These are phyloP conservation scores for Clunio marinus DNA, from an alignment of 2,888 invertebrate species.

Conservation along the genomic window DNA sequence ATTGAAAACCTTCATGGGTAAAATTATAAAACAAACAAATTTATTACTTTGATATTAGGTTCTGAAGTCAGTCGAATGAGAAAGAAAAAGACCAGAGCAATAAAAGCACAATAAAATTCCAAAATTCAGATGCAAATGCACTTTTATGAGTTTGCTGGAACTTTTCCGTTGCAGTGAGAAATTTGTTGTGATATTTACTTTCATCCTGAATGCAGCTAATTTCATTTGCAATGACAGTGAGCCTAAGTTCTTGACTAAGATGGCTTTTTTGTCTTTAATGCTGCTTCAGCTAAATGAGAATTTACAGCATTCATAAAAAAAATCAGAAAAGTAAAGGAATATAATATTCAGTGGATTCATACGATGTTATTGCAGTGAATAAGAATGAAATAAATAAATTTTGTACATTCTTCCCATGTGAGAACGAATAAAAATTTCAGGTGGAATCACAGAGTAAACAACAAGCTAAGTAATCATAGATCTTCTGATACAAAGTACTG, in stretches of 20 bases:
- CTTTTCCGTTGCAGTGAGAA: background rate
- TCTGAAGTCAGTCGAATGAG: background rate
- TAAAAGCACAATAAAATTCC: conserved; percentile 34
- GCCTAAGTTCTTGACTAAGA: background rate
- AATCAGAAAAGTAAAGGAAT: conserved; percentile 24
- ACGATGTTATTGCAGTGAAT: too few relatives aligned
- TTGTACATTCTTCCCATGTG: too few relatives aligned
- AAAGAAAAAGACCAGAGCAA: conserved; percentile 18
- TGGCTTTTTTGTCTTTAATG: background rate
- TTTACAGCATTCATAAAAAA: conserved; percentile 39
- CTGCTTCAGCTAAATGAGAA: conserved; percentile 26
- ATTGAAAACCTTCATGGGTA: background rate
- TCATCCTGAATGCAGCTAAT: background rate
- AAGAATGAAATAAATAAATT: too few relatives aligned
- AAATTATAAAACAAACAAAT: conserved; percentile 38
- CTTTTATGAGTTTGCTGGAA: background rate
- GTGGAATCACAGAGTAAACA: too few relatives aligned
- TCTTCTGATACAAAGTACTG: too few relatives aligned
- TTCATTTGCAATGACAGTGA: background rate
- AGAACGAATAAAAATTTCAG: too few relatives aligned
- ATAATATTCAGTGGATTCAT: conserved; percentile 13
- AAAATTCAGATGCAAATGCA: conserved; percentile 34
- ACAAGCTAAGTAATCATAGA: too few relatives aligned
- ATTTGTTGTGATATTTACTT: background rate
- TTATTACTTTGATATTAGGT: conserved; percentile 35